Percentiles rank a stretch among this genome's conserved stretches.
Conservation (phyloP, 2,888 invertebrate genomes). For the Melieria crassipennis region DNA sequence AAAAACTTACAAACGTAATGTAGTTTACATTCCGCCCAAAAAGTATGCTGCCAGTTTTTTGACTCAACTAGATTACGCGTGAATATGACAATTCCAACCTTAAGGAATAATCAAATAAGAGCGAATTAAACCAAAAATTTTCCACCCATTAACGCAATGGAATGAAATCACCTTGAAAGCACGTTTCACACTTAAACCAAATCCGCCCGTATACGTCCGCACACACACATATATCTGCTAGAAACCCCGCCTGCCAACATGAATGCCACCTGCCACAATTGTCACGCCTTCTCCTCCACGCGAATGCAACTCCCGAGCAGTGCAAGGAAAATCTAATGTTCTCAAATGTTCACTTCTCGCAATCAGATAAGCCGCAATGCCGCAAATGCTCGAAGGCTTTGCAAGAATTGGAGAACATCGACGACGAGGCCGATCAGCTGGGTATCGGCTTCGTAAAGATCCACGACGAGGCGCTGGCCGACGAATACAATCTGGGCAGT, state of each 20-base stretch:
- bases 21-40: no score
- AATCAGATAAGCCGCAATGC: constrained; percentile 88
- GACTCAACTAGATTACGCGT: no score
- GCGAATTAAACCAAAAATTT: neutral
- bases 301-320: no score
- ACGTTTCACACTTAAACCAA: no score
- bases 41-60: no score
- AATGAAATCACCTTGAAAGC: neutral
- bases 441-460: constrained; percentile 96
- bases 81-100: no score
- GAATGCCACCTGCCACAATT: no score
- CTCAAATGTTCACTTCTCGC: neutral
- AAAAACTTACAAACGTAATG: no score
- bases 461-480: constrained; percentile 88
- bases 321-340: no score
- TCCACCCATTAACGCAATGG: neutral
- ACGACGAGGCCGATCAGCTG: constrained; percentile 92
- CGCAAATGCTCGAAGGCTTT: constrained; percentile 91
- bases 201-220: neutral
- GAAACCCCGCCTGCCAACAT: no score
- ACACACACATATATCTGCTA: neutral
- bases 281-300: no score
- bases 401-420: constrained; percentile 92
- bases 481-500: constrained; percentile 90
- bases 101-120: neutral